phyloP scores from a whole-genome alignment of 1,140 invertebrate species.

The Neotoxoptera formosana region DNA sequence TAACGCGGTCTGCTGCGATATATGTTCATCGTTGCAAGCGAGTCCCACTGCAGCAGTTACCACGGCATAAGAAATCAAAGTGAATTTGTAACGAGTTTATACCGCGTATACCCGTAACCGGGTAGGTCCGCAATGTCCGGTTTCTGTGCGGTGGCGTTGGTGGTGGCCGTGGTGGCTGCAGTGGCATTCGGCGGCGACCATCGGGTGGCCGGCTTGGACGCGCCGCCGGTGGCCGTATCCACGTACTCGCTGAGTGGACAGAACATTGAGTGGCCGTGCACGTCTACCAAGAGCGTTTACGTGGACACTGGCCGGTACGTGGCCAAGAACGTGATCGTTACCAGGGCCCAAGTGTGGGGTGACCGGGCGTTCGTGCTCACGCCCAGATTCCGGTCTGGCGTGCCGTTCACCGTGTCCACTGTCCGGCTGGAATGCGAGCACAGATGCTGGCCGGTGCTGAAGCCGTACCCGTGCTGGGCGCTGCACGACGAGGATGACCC shows the following conservation, averaged over 20 bases:
- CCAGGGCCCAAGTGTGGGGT: constrained; percentile 69
- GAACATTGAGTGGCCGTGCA: constrained; percentile 68
- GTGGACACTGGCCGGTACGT: constrained; percentile 66
- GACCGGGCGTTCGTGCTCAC: constrained; percentile 69
- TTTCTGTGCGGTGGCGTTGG: background rate
- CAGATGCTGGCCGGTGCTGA: constrained; percentile 64
- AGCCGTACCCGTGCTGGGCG: constrained; percentile 71
- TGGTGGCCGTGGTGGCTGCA: background rate
- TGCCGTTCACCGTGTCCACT: constrained; percentile 71
- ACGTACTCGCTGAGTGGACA: constrained; percentile 63
- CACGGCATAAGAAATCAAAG: background rate
- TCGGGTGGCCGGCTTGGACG: background rate
- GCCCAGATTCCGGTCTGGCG: constrained; percentile 69
- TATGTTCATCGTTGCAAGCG: too few relatives aligned
- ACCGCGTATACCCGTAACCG: background rate
- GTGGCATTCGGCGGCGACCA: background rate
- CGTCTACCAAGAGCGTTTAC: constrained; percentile 70
- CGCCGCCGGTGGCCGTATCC: background rate
- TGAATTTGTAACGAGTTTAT: too few relatives aligned
- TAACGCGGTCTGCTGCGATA: background rate
- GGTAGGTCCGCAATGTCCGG: background rate
- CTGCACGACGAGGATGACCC: constrained; percentile 72
- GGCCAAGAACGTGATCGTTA: constrained; percentile 69
- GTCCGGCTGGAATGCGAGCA: constrained; percentile 64
- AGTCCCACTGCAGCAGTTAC: background rate